phyloP scores from a whole-genome alignment of 1,140 invertebrate species.

The Chironomus striatipennis region DNA sequence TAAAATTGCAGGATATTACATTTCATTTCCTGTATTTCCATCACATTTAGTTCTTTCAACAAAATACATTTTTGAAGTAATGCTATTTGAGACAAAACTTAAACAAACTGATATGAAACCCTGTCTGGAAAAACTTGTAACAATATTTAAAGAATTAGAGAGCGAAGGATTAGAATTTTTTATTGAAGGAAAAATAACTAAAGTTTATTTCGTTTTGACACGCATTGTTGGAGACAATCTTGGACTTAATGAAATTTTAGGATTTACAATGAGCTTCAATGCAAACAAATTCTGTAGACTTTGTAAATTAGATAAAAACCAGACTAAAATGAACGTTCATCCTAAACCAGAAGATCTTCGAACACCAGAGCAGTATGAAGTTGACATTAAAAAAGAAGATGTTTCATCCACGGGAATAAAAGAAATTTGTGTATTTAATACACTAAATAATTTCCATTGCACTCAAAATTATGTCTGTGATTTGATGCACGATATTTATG shows the following conservation, averaged over 20 bases:
- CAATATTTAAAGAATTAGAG: conserved; percentile 25
- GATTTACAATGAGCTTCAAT: conserved; percentile 32
- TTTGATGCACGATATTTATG: conserved; percentile 39
- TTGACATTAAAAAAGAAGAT: conserved; percentile 26
- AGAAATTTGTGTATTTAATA: conserved; percentile 35
- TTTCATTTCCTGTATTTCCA: conserved; percentile 25
- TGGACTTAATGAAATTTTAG: conserved; percentile 32
- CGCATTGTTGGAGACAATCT: conserved; percentile 34
- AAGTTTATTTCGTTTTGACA: conserved; percentile 31
- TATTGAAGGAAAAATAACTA: background rate
- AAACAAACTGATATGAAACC: conserved; percentile 25
- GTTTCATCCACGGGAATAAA: conserved; percentile 33
- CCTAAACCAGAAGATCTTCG: conserved; percentile 26
- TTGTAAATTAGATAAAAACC: conserved; percentile 29
- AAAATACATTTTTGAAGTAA: conserved; percentile 26
- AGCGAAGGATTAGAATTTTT: conserved; percentile 24
- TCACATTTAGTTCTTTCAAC: conserved; percentile 26
- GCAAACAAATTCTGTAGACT: conserved; percentile 33
- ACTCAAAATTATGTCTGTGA: conserved; percentile 36
- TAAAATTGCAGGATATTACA: conserved; percentile 26
- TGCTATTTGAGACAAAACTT: conserved; percentile 24
- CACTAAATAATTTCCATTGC: conserved; percentile 35
- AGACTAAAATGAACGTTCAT: conserved; percentile 26
- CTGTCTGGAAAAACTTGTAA: conserved; percentile 23
- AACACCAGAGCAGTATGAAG: conserved; percentile 24